Evolutionary conservation across 2,797 vertebrate genomes (phyloP), one percentile per base, ranked within the genome.

Genomic region (Huso huso): DNA sequence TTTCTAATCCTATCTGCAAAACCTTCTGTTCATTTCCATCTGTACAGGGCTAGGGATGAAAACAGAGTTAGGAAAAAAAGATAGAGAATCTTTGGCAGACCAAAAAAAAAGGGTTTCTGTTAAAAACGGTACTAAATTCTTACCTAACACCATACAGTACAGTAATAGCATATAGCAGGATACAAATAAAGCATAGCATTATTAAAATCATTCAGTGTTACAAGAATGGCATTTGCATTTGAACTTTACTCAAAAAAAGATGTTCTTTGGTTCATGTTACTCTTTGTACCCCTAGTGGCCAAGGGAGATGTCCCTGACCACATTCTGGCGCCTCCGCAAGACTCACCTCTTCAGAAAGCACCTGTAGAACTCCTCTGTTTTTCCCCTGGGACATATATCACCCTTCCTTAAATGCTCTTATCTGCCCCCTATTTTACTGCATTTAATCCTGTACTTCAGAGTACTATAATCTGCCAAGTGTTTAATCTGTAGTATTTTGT

Each of bases 21-120:
- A 83, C 77, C 79, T 76, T 85, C 83, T 87, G 85, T 78, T 81
- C 77, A 70, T 70, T 73, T 75, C 83, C 83, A 87, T 86, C 86
- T 86, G 85, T 72, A 75, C 70, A 77, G 74, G 77, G 82, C 72
- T 79, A 84, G 75, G 71, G 74, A 23, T 51, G 11, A 61, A 48
- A 55, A 12, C 1, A 18, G 61, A 57, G 6, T 51, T 4, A 49
- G 6, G 51, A n/a, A 65, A 6, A 57, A 37, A 37, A 37, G 53
- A 51, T 18, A 18, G 48, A 62, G 48, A 8, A 49, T 23, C 52
- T 10, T 18, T 11, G 50, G 48, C 51, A 67, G 69, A 60, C 6
- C 8, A 13, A 59, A 12, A 69, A 59, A 53, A 51, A 55, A 59
- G 48, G 7, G 49, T 5, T 7, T 48, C 10, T 51, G 55, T 51